phyloP scores from a whole-genome alignment of 2,113 vertebrate genomes.

The Alligator mississippiensis region DNA sequence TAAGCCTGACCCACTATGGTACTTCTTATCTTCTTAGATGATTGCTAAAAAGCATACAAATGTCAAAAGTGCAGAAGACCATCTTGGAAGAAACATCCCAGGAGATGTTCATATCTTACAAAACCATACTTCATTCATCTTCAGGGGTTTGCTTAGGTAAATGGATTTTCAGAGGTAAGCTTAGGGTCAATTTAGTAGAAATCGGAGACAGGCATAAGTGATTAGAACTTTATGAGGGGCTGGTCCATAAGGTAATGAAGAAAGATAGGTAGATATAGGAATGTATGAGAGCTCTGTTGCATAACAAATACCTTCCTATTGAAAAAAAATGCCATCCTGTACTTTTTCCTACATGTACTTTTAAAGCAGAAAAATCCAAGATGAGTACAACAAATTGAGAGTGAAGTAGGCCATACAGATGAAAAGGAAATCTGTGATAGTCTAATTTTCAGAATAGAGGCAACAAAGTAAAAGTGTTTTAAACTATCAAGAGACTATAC shows the following conservation, averaged over 20 bases:
- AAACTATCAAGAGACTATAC: neutral
- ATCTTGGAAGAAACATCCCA: slow-evolving; percentile 9
- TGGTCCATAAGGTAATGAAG: neutral
- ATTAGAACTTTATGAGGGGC: slow-evolving; percentile 6
- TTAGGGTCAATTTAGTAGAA: slow-evolving; percentile 42
- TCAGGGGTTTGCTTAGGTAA: slow-evolving; percentile 38
- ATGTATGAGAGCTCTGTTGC: neutral
- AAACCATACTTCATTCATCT: neutral
- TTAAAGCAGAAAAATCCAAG: neutral
- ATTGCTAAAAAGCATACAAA: neutral
- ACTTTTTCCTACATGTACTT: neutral
- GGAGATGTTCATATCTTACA: slow-evolving; percentile 4
- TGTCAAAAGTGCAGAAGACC: neutral
- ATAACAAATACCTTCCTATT: neutral
- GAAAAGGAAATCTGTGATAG: neutral
- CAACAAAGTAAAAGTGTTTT: neutral
- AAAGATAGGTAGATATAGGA: neutral
- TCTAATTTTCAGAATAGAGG: neutral
- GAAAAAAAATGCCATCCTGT: neutral
- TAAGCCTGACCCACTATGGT: too few species aligned
- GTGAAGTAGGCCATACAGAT: neutral
- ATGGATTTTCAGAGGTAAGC: slow-evolving; percentile 39
- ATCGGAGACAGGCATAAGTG: neutral
- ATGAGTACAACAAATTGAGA: neutral
- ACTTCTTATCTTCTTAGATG: neutral